These are phyloP conservation scores for Diglossa cyanea DNA, from an alignment of 2,797 vertebrate species.

Conservation along the genomic window DNA sequence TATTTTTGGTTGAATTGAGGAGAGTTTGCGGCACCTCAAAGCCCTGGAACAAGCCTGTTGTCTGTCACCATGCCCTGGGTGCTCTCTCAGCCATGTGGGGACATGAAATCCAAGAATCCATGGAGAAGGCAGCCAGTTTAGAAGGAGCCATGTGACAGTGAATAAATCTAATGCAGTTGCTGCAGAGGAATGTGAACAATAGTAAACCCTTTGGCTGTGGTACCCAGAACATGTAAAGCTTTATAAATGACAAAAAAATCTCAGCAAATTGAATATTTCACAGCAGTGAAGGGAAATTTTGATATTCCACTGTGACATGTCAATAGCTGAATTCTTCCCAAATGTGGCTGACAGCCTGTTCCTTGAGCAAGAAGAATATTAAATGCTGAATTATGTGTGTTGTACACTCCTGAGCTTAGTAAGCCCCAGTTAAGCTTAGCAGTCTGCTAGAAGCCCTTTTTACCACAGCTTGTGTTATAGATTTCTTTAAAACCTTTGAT, in stretches of 20 bases:
- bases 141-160: not conserved
- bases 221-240: not conserved
- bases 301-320: not conserved
- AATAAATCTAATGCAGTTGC: not conserved
- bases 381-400: not conserved
- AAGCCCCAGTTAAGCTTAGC: not conserved
- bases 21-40: accelerated
- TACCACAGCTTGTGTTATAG: not conserved
- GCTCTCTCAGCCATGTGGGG: not conserved
- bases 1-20: not conserved
- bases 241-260: not conserved
- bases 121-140: not conserved
- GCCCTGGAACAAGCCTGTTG: not conserved
- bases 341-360: not conserved
- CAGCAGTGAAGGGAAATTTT: not conserved
- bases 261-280: not conserved
- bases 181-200: not conserved
- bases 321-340: not conserved
- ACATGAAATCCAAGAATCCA: not conserved
- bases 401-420: not conserved
- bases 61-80: accelerated
- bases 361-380: not conserved
- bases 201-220: not conserved
- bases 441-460: not conserved
- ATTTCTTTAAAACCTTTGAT: not conserved